Conservation (phyloP, 2,797 vertebrate species). For the Poecilia wingei region DNA sequence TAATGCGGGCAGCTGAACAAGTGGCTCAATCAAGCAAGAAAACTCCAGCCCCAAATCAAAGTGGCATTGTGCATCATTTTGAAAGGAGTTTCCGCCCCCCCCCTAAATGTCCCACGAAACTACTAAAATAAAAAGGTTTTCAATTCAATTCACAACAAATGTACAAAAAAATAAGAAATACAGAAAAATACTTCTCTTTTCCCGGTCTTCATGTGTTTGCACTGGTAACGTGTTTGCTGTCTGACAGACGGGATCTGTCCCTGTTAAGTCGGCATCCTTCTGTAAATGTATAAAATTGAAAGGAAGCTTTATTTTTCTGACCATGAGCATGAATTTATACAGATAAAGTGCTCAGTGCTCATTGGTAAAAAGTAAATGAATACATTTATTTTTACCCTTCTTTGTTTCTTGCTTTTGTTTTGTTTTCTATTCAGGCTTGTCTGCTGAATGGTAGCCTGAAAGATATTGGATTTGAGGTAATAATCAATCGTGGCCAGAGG, state of each 20-base stretch:
- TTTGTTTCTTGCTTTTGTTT: not conserved
- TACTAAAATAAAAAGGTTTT: not conserved
- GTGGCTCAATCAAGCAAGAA: conserved; percentile 9
- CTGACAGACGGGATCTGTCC: conserved; percentile 48
- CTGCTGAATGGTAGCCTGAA: not conserved
- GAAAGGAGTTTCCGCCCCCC: not conserved
- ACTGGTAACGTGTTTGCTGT: conserved; percentile 25
- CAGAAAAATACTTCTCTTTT: not conserved
- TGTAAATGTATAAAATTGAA: conserved; percentile 22
- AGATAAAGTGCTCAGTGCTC: not conserved
- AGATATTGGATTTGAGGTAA: not conserved
- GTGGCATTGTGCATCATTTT: not conserved
- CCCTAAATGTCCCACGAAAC: not conserved
- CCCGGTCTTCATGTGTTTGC: conserved; percentile 1
- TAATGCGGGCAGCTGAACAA: conserved; percentile 9
- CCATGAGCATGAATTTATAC: conserved; percentile 1
- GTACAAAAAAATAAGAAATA: not conserved
- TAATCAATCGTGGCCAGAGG: not conserved
- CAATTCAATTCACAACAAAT: not conserved
- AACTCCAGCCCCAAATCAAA: conserved; percentile 9
- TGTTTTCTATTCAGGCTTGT: not conserved
- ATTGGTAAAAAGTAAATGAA: not conserved
- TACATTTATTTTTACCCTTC: not conserved
- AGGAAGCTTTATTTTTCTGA: not conserved
- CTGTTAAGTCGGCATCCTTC: conserved; percentile 42